phyloP scores from a whole-genome alignment of 2,888 invertebrate species.

The Seira ritae region DNA sequence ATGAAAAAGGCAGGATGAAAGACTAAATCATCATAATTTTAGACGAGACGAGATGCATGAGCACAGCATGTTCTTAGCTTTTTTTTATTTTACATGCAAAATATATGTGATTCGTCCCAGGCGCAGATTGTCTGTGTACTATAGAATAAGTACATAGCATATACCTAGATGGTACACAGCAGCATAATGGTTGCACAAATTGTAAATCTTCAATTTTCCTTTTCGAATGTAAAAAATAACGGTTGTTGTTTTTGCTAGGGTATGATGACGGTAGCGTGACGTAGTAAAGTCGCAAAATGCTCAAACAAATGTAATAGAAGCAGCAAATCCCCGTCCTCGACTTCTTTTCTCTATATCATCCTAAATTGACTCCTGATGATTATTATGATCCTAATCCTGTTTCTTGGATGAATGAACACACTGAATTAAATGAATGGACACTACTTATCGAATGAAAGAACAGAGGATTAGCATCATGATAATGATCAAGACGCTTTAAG shows the following conservation, averaged over 20 bases:
- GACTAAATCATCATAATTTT: background rate
- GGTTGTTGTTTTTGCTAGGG: background rate
- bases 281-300: background rate
- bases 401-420: background rate
- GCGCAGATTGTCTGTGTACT: background rate
- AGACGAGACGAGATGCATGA: background rate
- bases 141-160: background rate
- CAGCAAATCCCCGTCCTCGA: too few relatives aligned
- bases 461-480: too few relatives aligned
- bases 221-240: slow-evolving; percentile 9
- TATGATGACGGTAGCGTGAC: background rate
- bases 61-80: background rate
- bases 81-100: too few relatives aligned
- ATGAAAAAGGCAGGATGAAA: too few relatives aligned
- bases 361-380: too few relatives aligned
- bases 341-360: too few relatives aligned
- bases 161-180: too few relatives aligned
- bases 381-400: too few relatives aligned
- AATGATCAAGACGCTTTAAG: too few relatives aligned
- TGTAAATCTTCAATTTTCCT: background rate
- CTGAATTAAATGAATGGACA: background rate
- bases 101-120: too few relatives aligned
- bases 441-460: too few relatives aligned
- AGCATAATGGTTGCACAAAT: background rate
- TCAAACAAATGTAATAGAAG: too few relatives aligned